Evolutionary conservation across 2,888 invertebrate genomes (phyloP).

Genomic region (Trachelus iudaicus): DNA sequence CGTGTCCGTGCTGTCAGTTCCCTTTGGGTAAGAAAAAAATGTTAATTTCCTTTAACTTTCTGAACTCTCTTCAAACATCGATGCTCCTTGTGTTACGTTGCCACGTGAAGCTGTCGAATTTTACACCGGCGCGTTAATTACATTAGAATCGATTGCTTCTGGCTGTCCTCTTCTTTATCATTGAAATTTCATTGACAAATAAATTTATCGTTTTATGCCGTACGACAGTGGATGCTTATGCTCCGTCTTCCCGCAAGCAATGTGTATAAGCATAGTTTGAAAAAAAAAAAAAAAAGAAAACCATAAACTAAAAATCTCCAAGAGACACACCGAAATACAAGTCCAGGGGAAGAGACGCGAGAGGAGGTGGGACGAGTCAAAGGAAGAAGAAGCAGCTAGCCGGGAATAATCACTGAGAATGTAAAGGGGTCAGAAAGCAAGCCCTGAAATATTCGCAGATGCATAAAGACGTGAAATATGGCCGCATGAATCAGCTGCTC

Average conservation of each 20-base stretch:
- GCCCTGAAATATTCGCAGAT: slow-evolving; percentile 52
- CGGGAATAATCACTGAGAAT: no score
- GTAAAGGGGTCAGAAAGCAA: slow-evolving; percentile 10
- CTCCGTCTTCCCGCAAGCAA: no score
- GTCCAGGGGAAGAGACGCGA: no score
- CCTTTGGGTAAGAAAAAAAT: background rate
- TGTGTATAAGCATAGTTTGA: no score
- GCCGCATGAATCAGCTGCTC: slow-evolving; percentile 56
- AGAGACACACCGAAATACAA: no score
- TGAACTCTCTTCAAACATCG: slow-evolving; percentile 6
- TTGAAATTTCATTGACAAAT: slow-evolving; percentile 9
- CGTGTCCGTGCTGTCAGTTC: background rate
- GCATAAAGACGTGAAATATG: slow-evolving; percentile 58
- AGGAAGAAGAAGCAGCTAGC: no score
- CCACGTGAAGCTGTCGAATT: slow-evolving; percentile 41
- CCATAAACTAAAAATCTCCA: no score
- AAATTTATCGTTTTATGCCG: no score
- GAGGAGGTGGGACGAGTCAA: no score
- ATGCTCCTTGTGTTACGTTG: slow-evolving; percentile 21
- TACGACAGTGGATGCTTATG: no score
- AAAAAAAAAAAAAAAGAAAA: no score
- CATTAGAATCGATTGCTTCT: slow-evolving; percentile 43
- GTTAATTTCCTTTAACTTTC: slow-evolving; percentile 3
- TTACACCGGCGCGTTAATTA: slow-evolving; percentile 49
- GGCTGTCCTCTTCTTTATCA: slow-evolving; percentile 24